Evolutionary conservation across 1,140 invertebrate genomes (phyloP).

Genomic region (Magallana angulata): DNA sequence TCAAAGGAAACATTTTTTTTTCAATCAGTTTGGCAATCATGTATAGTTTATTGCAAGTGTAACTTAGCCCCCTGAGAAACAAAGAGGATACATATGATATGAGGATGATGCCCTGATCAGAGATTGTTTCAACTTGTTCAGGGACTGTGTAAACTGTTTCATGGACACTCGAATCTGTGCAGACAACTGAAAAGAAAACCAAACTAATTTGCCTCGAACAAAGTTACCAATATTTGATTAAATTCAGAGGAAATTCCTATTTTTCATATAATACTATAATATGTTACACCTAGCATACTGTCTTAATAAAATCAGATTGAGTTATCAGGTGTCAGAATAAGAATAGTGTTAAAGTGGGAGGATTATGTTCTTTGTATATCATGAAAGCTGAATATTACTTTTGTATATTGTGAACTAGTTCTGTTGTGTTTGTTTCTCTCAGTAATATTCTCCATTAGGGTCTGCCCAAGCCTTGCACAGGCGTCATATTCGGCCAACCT

Average conservation of each 20-base stretch:
- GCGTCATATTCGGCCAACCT: slow-evolving; percentile 75
- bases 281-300: too few relatives aligned
- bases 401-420: slow-evolving; percentile 73
- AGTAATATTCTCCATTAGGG: slow-evolving; percentile 75
- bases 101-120: slow-evolving; percentile 72
- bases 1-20: too few relatives aligned
- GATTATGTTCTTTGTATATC: too few relatives aligned
- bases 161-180: slow-evolving; percentile 70
- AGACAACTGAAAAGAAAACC: slow-evolving; percentile 66
- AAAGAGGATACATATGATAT: slow-evolving; percentile 76
- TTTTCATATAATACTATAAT: background rate
- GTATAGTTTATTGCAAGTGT: background rate
- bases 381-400: slow-evolving; percentile 61
- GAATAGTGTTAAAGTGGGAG: too few relatives aligned
- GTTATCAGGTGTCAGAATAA: too few relatives aligned
- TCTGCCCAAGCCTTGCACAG: slow-evolving; percentile 72
- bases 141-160: slow-evolving; percentile 72
- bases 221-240: too few relatives aligned
- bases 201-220: too few relatives aligned
- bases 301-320: too few relatives aligned
- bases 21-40: too few relatives aligned
- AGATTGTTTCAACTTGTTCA: slow-evolving; percentile 72
- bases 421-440: slow-evolving; percentile 73
- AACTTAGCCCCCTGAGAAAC: background rate
- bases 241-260: too few relatives aligned